Conservation (phyloP, 2,113 vertebrate genomes). For the Halichoerus grypus region DNA sequence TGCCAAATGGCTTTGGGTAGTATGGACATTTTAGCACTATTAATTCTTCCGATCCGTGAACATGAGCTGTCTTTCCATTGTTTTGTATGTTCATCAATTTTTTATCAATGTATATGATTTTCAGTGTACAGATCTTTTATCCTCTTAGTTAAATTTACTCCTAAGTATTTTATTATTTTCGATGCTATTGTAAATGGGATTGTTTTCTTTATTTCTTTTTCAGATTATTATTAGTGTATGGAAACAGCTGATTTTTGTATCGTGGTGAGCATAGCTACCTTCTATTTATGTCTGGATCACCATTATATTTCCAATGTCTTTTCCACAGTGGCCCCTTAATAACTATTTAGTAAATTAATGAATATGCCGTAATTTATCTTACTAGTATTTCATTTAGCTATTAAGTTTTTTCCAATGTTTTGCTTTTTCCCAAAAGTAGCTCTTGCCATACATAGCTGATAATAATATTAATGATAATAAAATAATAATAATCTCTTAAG, state of each 20-base stretch:
- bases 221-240: background rate
- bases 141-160: background rate
- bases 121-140: background rate
- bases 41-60: background rate
- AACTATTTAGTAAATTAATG: background rate
- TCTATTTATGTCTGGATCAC: background rate
- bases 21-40: background rate
- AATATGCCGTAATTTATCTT: background rate
- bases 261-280: background rate
- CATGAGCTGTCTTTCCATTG: background rate
- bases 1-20: background rate
- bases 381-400: background rate
- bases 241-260: background rate
- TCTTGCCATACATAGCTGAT: background rate
- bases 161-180: conserved; percentile 7
- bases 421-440: background rate
- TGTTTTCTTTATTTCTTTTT: conserved; percentile 1
- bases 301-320: conserved; percentile 17
- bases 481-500: background rate
- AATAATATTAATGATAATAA: background rate
- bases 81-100: background rate
- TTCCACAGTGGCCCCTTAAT: background rate
- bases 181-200: background rate
- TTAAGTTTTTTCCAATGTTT: background rate
- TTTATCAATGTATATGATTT: background rate